phyloP scores from a whole-genome alignment of 53 echinoderm and acorn worm genomes.

The Astropecten irregularis region DNA sequence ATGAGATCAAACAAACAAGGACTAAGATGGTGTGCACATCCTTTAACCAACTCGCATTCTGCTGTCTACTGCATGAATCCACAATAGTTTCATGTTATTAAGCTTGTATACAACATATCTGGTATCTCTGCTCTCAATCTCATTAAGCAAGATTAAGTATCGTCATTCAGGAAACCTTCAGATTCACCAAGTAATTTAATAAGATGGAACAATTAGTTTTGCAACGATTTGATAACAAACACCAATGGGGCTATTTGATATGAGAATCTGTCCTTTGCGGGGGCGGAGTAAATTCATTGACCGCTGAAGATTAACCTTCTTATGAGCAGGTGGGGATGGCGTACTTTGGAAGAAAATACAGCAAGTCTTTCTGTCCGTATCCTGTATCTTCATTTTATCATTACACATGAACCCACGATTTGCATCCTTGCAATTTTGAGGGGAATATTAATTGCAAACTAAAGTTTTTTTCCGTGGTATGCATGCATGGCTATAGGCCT shows the following conservation, averaged over 20 bases:
- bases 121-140: not conserved
- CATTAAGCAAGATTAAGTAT: not conserved
- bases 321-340: not conserved
- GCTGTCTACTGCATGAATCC: not conserved
- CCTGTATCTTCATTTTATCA: not conserved
- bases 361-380: not conserved
- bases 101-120: not conserved
- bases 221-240: not conserved
- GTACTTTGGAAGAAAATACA: not conserved
- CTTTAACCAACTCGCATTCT: not conserved
- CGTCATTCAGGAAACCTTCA: not conserved
- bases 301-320: not conserved
- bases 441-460: not conserved
- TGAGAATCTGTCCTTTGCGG: not conserved
- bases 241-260: not conserved
- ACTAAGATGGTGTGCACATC: not conserved
- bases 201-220: slow-evolving; percentile 22
- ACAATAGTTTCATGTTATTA: not conserved
- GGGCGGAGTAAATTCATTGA: slow-evolving; percentile 5
- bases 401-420: not conserved
- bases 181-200: slow-evolving; percentile 1
- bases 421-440: not conserved
- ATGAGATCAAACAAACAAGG: too few relatives aligned
- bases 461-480: not conserved
- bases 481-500: not conserved